Evolutionary conservation across 2,797 vertebrate species (phyloP).

Genomic region (Sciurus vulgaris): DNA sequence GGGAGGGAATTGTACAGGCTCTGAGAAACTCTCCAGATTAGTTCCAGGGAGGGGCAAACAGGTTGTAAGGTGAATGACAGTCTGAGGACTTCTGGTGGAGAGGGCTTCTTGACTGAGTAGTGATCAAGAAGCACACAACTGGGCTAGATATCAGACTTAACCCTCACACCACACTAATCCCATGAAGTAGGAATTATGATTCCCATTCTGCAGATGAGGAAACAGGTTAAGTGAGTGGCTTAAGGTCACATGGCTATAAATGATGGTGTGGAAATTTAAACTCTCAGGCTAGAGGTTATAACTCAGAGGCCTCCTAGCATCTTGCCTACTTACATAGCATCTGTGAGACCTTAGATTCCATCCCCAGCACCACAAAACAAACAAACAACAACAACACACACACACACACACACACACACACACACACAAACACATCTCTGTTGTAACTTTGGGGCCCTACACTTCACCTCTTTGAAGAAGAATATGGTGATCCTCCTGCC

Average conservation of each 20-base stretch:
- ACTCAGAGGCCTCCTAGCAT: background rate
- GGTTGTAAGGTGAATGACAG: background rate
- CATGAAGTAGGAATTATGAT: background rate
- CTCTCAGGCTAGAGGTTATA: background rate
- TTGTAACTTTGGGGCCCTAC: background rate
- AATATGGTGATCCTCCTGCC: background rate
- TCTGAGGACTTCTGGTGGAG: background rate
- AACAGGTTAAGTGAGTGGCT: slow-evolving; percentile 10
- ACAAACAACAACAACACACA: background rate
- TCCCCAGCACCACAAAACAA: background rate
- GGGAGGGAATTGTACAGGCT: background rate
- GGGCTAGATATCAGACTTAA: background rate
- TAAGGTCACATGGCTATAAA: slow-evolving; percentile 27
- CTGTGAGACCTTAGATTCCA: background rate
- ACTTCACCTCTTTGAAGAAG: background rate
- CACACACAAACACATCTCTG: background rate
- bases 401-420: no score
- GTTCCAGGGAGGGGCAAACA: background rate
- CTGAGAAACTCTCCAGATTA: background rate
- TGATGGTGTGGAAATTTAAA: background rate
- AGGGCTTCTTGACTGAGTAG: background rate
- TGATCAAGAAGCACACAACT: background rate
- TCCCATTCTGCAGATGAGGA: slow-evolving; percentile 54
- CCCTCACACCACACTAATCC: background rate
- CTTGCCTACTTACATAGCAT: background rate